Conservation (phyloP, 53 echinoderm and acorn worm species). For the Apostichopus leukothele region DNA sequence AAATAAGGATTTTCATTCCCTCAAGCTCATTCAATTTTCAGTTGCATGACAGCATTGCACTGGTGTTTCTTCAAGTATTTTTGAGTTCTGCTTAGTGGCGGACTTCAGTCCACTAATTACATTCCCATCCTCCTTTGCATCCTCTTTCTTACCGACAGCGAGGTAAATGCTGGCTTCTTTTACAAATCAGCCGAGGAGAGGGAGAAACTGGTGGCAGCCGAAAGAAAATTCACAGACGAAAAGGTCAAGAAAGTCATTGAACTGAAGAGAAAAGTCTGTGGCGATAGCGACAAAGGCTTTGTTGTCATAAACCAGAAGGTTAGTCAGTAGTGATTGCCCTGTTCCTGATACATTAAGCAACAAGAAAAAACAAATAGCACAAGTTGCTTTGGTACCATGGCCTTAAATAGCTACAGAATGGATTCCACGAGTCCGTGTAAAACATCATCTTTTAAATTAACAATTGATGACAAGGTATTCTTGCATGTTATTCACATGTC, state of each 20-base stretch:
- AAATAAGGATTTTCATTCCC: no score
- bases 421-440: no score
- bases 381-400: no score
- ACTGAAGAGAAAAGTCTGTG: constrained; percentile 96
- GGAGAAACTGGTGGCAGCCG: constrained; percentile 91
- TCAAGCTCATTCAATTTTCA: neutral
- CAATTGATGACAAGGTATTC: no score
- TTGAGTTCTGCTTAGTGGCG: no score
- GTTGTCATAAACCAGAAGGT: constrained; percentile 99
- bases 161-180: constrained; percentile 99
- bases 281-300: constrained; percentile 87
- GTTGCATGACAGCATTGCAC: neutral
- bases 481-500: no score
- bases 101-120: no score
- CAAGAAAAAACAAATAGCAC: no score
- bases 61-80: no score
- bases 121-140: neutral
- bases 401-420: no score
- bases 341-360: neutral
- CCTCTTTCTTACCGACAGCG: constrained; percentile 54
- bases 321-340: neutral
- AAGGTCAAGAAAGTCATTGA: constrained; percentile 97
- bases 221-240: constrained; percentile 87
- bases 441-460: no score
- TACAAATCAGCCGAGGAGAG: constrained; percentile 97